phyloP scores from a whole-genome alignment of 2,888 invertebrate species.

The Caenorhabditis sinica region DNA sequence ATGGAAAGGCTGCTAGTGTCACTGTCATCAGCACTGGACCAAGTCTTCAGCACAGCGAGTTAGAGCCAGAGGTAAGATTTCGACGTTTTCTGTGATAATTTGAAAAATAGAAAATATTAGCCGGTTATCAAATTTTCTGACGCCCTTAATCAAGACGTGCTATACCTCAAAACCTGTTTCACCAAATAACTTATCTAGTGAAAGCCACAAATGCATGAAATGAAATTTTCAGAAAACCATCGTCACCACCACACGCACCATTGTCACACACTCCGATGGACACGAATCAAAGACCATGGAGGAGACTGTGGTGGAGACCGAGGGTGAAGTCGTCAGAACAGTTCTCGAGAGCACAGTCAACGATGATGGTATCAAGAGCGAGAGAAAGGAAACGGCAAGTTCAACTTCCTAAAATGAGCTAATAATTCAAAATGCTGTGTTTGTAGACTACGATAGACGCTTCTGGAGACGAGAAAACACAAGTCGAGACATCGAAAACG shows the following conservation, averaged over 20 bases:
- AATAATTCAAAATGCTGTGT: neutral
- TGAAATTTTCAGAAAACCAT: slow-evolving; percentile 56
- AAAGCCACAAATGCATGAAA: too few relatives aligned
- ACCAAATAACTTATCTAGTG: too few relatives aligned
- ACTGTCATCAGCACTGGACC: slow-evolving; percentile 43
- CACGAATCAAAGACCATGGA: slow-evolving; percentile 72
- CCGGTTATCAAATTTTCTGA: too few relatives aligned
- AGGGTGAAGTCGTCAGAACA: slow-evolving; percentile 67
- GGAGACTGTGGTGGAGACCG: slow-evolving; percentile 70
- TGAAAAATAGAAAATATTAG: too few relatives aligned
- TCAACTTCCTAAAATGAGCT: neutral
- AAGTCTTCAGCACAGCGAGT: neutral
- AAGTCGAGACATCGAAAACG: slow-evolving; percentile 62
- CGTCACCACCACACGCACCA: slow-evolving; percentile 69
- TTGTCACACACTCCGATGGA: slow-evolving; percentile 71
- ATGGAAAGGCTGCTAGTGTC: slow-evolving; percentile 48
- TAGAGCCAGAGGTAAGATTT: slow-evolving; percentile 28
- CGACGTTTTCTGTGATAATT: neutral
- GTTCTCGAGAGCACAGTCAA: slow-evolving; percentile 68
- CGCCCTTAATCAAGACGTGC: too few relatives aligned
- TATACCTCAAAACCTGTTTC: too few relatives aligned
- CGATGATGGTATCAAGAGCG: slow-evolving; percentile 68
- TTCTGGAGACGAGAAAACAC: slow-evolving; percentile 62
- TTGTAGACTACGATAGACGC: slow-evolving; percentile 64
- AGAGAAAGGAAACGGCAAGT: slow-evolving; percentile 65